Percentiles rank a stretch among this genome's conserved stretches.
These are phyloP conservation scores for Athalia circularis DNA, from an alignment of 2,888 invertebrate genomes.

Conservation along the genomic window DNA sequence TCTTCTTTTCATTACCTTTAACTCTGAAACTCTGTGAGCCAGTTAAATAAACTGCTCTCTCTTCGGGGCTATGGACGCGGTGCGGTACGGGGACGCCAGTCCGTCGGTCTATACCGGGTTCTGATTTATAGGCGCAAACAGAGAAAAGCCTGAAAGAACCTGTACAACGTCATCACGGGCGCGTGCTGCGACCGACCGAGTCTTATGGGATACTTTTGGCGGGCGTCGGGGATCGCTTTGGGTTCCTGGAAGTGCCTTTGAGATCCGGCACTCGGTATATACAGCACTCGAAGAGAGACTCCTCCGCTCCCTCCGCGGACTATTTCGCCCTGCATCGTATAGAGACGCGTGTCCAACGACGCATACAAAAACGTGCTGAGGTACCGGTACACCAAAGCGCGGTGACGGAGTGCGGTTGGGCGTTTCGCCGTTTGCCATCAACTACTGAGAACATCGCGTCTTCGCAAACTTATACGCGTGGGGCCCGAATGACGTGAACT, in stretches of 20 bases:
- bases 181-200: slow-evolving; percentile 36
- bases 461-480: slow-evolving; percentile 19
- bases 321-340: slow-evolving; percentile 5
- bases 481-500: slow-evolving; percentile 25
- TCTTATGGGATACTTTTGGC: slow-evolving; percentile 36
- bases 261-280: slow-evolving; percentile 41
- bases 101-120: slow-evolving; percentile 30
- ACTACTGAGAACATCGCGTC: slow-evolving; percentile 12
- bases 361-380: slow-evolving; percentile 34
- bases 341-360: slow-evolving; percentile 44
- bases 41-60: slow-evolving; percentile 26
- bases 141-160: slow-evolving; percentile 42
- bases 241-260: slow-evolving; percentile 44
- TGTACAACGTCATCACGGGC: slow-evolving; percentile 43
- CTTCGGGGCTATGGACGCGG: not conserved
- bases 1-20: slow-evolving; percentile 11
- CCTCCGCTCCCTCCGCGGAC: not conserved
- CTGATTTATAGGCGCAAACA: slow-evolving; percentile 44
- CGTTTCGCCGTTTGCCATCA: slow-evolving; percentile 33
- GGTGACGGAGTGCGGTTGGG: slow-evolving; percentile 40
- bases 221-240: slow-evolving; percentile 36
- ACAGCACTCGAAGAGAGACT: slow-evolving; percentile 5
- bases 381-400: slow-evolving; percentile 23
- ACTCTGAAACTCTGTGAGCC: slow-evolving; percentile 15
- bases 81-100: slow-evolving; percentile 11